Evolutionary conservation across 2,113 vertebrate species (phyloP).

Genomic region (Chaenocephalus aceratus): DNA sequence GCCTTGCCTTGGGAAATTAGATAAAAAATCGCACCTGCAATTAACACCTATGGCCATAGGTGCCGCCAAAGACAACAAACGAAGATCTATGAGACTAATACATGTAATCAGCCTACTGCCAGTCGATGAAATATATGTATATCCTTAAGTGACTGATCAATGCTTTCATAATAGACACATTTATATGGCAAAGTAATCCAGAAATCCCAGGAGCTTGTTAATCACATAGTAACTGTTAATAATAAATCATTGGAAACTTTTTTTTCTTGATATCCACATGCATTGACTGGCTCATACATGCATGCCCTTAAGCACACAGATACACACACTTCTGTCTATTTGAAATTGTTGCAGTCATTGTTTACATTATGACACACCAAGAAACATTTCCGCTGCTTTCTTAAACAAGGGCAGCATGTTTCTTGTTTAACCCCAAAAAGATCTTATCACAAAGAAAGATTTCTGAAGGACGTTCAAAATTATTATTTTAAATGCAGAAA

Average conservation of each 20-base stretch:
- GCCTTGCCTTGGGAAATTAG: no score
- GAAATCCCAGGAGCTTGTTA: not conserved
- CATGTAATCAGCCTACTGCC: not conserved
- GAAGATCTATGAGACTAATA: not conserved
- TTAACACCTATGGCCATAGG: no score
- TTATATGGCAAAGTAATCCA: not conserved
- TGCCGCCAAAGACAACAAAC: no score
- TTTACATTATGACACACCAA: no score
- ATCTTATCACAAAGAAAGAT: no score
- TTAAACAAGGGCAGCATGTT: not conserved
- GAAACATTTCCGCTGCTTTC: not conserved
- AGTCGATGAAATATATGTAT: no score
- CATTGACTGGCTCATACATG: not conserved
- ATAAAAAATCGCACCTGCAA: no score
- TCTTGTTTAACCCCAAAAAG: no score
- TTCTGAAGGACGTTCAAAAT: not conserved
- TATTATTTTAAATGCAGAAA: not conserved
- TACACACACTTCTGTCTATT: no score
- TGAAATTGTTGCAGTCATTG: no score
- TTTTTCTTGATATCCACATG: not conserved
- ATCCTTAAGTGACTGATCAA: not conserved
- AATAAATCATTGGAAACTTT: not conserved
- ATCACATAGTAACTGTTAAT: not conserved
- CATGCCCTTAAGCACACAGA: no score
- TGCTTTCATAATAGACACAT: not conserved